Percentiles rank a stretch among this genome's conserved stretches.
phyloP scores from a whole-genome alignment of 2,113 vertebrate species.

The Laterallus jamaicensis region DNA sequence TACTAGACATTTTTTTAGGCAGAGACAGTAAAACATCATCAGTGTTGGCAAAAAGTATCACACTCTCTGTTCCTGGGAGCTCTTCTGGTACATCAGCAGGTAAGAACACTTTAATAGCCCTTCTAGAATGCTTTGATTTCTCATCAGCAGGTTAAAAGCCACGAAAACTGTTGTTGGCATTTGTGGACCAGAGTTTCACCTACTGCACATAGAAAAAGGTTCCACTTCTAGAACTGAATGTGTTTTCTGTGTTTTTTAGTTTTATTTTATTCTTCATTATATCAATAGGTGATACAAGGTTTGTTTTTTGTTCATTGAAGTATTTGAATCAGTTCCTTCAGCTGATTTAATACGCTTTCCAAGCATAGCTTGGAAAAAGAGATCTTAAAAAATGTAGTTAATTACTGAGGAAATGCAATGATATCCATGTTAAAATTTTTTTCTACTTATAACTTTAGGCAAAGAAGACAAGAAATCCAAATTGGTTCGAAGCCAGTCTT shows the following conservation, averaged over 20 bases:
- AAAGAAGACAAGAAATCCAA: slow-evolving; percentile 94
- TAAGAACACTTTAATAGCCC: slow-evolving; percentile 42
- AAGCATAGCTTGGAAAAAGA: neutral
- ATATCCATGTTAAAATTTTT: neutral
- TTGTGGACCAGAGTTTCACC: neutral
- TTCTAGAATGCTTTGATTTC: neutral
- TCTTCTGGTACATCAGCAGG: slow-evolving; percentile 75
- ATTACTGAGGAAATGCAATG: neutral
- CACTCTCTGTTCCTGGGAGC: slow-evolving; percentile 79
- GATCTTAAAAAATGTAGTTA: neutral
- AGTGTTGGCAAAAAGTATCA: slow-evolving; percentile 79
- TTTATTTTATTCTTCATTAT: neutral
- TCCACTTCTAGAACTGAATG: neutral
- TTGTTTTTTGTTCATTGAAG: neutral
- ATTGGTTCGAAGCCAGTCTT: slow-evolving; percentile 91
- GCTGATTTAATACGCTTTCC: neutral
- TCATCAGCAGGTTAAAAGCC: neutral
- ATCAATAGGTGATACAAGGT: neutral
- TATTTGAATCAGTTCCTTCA: neutral
- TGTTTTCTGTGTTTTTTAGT: neutral
- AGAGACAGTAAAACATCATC: slow-evolving; percentile 86
- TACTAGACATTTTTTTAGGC: slow-evolving; percentile 75
- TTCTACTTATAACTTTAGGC: slow-evolving; percentile 72
- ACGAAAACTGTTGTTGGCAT: neutral
- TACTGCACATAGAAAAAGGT: neutral